Conservation (phyloP, 2,113 vertebrate species). For the Nymphicus hollandicus region DNA sequence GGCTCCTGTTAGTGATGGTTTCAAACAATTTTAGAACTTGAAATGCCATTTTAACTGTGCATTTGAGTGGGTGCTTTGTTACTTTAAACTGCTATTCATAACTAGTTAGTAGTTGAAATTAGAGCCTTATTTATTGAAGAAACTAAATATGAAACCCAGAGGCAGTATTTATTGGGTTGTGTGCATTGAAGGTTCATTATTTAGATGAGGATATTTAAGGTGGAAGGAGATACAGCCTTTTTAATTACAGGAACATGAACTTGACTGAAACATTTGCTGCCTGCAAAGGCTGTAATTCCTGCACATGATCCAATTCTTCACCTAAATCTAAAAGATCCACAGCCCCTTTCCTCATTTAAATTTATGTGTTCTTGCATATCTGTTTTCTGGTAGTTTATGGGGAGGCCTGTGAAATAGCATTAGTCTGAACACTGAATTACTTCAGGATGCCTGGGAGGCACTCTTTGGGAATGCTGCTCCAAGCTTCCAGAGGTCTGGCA, state of each 20-base stretch:
- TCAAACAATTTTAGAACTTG: background rate
- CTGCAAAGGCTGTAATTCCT: conserved; percentile 18
- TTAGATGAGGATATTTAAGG: background rate
- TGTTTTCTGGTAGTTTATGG: background rate
- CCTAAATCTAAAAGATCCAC: conserved; percentile 27
- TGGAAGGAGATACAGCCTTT: background rate
- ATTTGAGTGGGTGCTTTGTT: conserved; percentile 8
- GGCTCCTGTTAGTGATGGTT: background rate
- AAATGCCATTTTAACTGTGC: background rate
- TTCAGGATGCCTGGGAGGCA: background rate
- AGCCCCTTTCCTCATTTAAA: background rate
- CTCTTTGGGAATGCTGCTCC: background rate
- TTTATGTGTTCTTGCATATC: background rate
- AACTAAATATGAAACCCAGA: background rate
- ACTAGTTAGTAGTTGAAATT: background rate
- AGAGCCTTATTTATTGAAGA: conserved; percentile 23
- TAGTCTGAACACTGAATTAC: background rate
- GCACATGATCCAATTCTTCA: background rate
- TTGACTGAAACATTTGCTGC: conserved; percentile 4
- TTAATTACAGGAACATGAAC: conserved; percentile 6
- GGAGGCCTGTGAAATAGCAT: background rate
- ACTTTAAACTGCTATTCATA: conserved; percentile 5
- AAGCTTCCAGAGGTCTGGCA: background rate
- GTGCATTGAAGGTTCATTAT: conserved; percentile 32
- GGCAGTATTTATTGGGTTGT: background rate